Evolutionary conservation across 2,888 invertebrate genomes (phyloP).

Genomic region (Pyrrhia umbra): DNA sequence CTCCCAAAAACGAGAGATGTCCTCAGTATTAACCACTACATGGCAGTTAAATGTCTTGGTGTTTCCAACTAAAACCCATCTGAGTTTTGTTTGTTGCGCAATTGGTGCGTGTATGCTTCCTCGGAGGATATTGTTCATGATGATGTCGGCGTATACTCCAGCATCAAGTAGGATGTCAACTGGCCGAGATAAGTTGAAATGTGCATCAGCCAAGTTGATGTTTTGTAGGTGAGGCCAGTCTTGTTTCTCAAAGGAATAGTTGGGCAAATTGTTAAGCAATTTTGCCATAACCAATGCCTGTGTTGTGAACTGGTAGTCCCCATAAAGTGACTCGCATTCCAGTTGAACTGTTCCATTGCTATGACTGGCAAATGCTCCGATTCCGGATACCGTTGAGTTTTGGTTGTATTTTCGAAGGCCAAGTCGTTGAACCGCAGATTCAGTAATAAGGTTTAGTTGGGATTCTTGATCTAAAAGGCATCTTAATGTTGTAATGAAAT

Average conservation of each 20-base stretch:
- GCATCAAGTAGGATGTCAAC: background rate
- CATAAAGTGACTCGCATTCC: background rate
- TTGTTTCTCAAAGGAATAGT: background rate
- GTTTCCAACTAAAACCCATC: background rate
- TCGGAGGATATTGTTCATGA: background rate
- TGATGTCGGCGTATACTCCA: background rate
- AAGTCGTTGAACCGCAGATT: background rate
- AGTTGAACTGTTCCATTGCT: background rate
- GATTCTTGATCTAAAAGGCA: background rate
- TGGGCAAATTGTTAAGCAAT: background rate
- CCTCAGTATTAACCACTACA: background rate
- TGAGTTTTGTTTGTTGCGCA: background rate
- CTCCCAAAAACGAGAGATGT: background rate
- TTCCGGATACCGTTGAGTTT: background rate
- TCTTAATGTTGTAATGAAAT: background rate
- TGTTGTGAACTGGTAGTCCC: background rate
- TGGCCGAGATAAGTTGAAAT: background rate
- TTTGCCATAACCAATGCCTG: background rate
- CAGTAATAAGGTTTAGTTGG: conserved; percentile 1
- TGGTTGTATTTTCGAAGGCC: background rate
- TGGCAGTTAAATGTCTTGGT: background rate
- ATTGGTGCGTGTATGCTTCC: background rate
- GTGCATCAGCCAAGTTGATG: background rate
- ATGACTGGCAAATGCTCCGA: background rate
- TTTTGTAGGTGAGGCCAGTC: background rate